Evolutionary conservation across 1,140 invertebrate species (phyloP), one percentile per base, ranked within the genome.

Genomic region (Hypsibius dujardini): DNA sequence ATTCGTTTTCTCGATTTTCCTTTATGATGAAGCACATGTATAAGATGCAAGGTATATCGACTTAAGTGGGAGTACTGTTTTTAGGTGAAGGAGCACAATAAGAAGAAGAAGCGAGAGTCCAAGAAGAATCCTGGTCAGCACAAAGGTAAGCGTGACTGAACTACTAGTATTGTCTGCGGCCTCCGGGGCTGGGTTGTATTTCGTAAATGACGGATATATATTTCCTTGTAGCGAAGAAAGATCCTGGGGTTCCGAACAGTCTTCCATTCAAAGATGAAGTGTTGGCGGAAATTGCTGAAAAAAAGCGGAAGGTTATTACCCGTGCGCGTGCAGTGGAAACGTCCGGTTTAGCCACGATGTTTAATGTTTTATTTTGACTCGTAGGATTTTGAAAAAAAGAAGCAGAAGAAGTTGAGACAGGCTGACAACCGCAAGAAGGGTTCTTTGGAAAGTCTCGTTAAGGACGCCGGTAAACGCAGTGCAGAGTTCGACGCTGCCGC

Each of bases 181-280:
- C n/a, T n/a, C n/a, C n/a, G n/a, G n/a, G n/a, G n/a, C n/a, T n/a
- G n/a, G n/a, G n/a, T n/a, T n/a, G n/a, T n/a, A n/a, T n/a, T n/a
- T n/a, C n/a, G n/a, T n/a, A n/a, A n/a, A n/a, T n/a, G n/a, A n/a
- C n/a, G n/a, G n/a, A n/a, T n/a, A n/a, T n/a, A n/a, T n/a, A n/a
- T n/a, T n/a, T n/a, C n/a, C n/a, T n/a, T n/a, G n/a, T n/a, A n/a
- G n/a, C n/a, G 60, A 81, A 83, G 15, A 90, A 92, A 76, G 80
- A 90, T 42, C 87, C 92, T 69, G 86, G 88, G 76, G 85, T 95
- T 67, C 93, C 93, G 0, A 93, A 94, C 81, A 87, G 87, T 73
- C 89, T 91, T 76, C 92, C 92, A 1, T 95, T 95, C 75, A 95
- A 95, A 82, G 87, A 92, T 79, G 84, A 90, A 42, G 88, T 95